phyloP scores from a whole-genome alignment of 2,888 invertebrate species.

The Aspidiotus destructor region DNA sequence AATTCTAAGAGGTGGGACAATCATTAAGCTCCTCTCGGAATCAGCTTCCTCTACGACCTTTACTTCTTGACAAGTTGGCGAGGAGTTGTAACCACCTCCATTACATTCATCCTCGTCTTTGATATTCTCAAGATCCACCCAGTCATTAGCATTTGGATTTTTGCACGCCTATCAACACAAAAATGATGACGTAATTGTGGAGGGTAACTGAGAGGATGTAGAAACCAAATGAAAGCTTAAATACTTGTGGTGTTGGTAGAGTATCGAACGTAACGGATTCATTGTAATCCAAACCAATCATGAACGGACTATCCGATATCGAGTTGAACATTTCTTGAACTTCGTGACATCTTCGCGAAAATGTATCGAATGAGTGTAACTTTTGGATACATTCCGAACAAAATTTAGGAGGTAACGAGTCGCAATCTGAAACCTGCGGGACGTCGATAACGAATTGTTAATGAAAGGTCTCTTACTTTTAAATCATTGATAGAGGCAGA shows the following conservation, averaged over 20 bases:
- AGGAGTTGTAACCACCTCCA: background rate
- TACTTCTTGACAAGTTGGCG: background rate
- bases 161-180: background rate
- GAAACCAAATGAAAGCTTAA: too few species aligned
- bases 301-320: constrained; percentile 11
- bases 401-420: constrained; percentile 34
- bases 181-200: too few species aligned
- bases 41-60: too few species aligned
- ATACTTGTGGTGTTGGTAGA: too few species aligned
- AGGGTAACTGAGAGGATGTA: too few species aligned
- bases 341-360: constrained; percentile 35
- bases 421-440: constrained; percentile 20
- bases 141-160: background rate
- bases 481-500: background rate
- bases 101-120: constrained; percentile 10
- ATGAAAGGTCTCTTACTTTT: too few species aligned
- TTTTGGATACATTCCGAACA: constrained; percentile 34
- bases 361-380: constrained; percentile 35
- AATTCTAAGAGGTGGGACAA: constrained; percentile 22
- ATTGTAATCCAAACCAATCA: background rate
- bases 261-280: too few species aligned
- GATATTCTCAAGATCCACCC: constrained; percentile 9
- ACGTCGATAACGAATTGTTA: background rate
- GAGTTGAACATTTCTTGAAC: constrained; percentile 35
- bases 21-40: background rate